Percentiles rank a stretch among this genome's conserved stretches.
These are phyloP conservation scores for Zalophus californianus DNA, from an alignment of 2,797 vertebrate species.

Conservation along the genomic window DNA sequence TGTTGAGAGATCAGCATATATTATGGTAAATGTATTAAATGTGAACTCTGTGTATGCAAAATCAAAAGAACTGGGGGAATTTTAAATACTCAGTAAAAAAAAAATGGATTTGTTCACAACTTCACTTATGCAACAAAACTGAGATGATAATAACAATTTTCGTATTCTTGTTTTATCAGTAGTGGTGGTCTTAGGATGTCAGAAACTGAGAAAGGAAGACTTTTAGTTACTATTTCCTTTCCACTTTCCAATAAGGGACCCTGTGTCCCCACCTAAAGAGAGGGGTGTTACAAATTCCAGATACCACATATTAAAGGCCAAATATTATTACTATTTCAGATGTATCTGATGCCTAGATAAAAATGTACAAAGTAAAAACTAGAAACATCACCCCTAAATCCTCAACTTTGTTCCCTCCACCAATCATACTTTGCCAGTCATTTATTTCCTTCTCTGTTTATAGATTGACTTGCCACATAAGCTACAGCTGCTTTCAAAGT, in stretches of 20 bases:
- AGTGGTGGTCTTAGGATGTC: neutral
- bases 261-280: neutral
- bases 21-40: too few species aligned
- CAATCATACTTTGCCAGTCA: neutral
- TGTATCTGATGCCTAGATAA: neutral
- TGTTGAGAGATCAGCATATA: too few species aligned
- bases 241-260: neutral
- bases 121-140: slow-evolving; percentile 37
- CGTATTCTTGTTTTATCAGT: slow-evolving; percentile 2
- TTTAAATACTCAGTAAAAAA: too few species aligned
- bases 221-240: slow-evolving; percentile 60
- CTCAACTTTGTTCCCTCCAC: neutral
- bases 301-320: neutral
- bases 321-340: neutral
- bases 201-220: slow-evolving; percentile 57
- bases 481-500: slow-evolving; percentile 6
- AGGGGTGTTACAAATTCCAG: neutral
- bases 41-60: too few species aligned
- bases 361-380: slow-evolving; percentile 29
- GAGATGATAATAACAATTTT: neutral
- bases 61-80: too few species aligned
- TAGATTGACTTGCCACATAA: neutral
- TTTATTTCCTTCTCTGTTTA: slow-evolving; percentile 36
- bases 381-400: slow-evolving; percentile 25
- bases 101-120: neutral